Evolutionary conservation across 2,888 invertebrate genomes (phyloP).

Genomic region (Rhodophaea formosa): DNA sequence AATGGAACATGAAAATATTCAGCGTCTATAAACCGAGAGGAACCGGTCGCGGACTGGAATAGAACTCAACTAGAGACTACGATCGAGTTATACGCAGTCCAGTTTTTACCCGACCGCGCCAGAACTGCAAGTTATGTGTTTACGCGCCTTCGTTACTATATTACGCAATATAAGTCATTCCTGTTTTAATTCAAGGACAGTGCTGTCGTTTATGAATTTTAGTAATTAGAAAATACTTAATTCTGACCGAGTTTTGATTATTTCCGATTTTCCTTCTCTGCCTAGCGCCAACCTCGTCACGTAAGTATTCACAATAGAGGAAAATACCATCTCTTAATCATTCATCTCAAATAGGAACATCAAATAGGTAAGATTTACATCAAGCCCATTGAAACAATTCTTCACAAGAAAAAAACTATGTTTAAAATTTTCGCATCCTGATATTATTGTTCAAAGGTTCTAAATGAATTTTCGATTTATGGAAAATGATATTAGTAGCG

Average conservation of each 20-base stretch:
- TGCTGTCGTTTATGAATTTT: background rate
- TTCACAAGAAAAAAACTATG: too few species aligned
- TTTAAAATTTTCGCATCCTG: too few species aligned
- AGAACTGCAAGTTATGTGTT: constrained; percentile 12
- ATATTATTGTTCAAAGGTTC: constrained; percentile 30
- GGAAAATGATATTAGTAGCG: constrained; percentile 14
- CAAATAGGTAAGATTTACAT: too few species aligned
- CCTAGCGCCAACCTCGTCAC: background rate
- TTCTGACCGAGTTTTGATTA: background rate
- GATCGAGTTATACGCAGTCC: constrained; percentile 23
- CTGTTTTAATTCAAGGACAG: background rate
- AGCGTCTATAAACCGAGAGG: constrained; percentile 35
- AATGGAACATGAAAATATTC: constrained; percentile 37
- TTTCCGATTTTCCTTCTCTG: background rate
- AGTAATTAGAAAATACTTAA: background rate
- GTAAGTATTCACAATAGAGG: background rate
- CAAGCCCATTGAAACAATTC: too few species aligned
- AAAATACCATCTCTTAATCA: background rate
- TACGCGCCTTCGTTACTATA: background rate
- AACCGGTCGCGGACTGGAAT: constrained; percentile 41
- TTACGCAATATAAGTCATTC: background rate
- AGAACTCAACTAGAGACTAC: constrained; percentile 25
- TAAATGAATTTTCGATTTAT: constrained; percentile 17
- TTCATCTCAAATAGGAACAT: too few species aligned
- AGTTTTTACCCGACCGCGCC: constrained; percentile 13